Percentiles rank a stretch among this genome's conserved stretches.
These are phyloP conservation scores for Notarius quadriscutis DNA, from an alignment of 2,113 vertebrate species.

Conservation along the genomic window DNA sequence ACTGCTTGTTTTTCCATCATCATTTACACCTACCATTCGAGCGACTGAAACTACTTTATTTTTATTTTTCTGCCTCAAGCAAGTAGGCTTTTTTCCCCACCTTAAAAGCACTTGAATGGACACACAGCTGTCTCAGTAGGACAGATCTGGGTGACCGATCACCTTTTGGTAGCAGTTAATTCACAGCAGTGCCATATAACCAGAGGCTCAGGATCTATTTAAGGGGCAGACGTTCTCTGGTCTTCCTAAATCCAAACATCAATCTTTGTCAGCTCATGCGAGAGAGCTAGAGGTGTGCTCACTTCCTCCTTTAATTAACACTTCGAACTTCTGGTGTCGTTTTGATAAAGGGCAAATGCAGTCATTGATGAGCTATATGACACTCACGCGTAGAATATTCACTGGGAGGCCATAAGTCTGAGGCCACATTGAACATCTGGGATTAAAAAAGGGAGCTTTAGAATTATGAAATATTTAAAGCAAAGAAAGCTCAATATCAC, in stretches of 20 bases:
- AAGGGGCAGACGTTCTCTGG: slow-evolving; percentile 33
- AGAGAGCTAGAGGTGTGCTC: slow-evolving; percentile 22
- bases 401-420: neutral
- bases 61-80: neutral
- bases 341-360: neutral
- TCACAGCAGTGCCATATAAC: slow-evolving; percentile 10
- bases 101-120: neutral
- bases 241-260: slow-evolving; percentile 44
- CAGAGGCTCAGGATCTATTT: slow-evolving; percentile 44
- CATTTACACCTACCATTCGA: neutral
- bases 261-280: slow-evolving; percentile 38
- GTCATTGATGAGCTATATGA: neutral
- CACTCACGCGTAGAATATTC: neutral
- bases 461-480: neutral
- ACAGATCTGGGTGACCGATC: slow-evolving; percentile 38
- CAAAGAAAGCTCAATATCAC: too few relatives aligned
- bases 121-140: neutral
- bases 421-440: neutral
- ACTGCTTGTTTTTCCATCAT: neutral
- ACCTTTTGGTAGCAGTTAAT: slow-evolving; percentile 40
- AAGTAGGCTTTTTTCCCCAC: neutral
- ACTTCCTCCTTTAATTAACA: slow-evolving; percentile 39
- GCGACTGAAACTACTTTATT: neutral
- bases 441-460: neutral
- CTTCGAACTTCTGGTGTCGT: neutral